Evolutionary conservation across 2,797 vertebrate species (phyloP).

Genomic region (Zonotrichia albicollis): DNA sequence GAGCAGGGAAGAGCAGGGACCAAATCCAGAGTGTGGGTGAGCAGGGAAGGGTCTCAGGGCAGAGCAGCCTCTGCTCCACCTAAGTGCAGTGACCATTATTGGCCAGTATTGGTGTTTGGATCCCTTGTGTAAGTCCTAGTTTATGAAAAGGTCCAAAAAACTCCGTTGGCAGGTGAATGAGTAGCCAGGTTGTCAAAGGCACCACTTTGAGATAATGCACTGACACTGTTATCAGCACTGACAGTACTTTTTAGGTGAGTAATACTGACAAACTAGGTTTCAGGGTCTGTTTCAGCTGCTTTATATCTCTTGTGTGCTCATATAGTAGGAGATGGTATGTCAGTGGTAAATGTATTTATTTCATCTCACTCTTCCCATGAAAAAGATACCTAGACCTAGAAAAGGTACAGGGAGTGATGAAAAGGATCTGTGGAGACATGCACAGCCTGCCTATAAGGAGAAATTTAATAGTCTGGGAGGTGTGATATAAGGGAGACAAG

Average conservation of each 20-base stretch:
- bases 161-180: neutral
- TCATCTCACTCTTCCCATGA: neutral
- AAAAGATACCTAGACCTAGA: neutral
- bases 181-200: neutral
- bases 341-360: neutral
- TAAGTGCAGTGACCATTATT: neutral
- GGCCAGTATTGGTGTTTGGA: neutral
- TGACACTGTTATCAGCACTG: neutral
- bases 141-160: neutral
- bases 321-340: neutral
- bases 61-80: neutral
- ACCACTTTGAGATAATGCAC: neutral
- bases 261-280: neutral
- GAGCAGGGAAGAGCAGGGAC: neutral
- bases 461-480: neutral
- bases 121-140: neutral
- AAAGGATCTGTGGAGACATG: neutral
- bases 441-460: neutral
- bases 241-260: neutral
- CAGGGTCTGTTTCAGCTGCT: neutral
- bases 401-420: neutral
- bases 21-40: fast-evolving
- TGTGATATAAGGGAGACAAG: neutral
- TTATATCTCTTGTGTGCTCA: neutral
- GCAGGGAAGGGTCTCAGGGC: neutral